Base-by-base conservation (phyloP, 2,113 vertebrate genomes). In the Sturnira hondurensis region DNA sequence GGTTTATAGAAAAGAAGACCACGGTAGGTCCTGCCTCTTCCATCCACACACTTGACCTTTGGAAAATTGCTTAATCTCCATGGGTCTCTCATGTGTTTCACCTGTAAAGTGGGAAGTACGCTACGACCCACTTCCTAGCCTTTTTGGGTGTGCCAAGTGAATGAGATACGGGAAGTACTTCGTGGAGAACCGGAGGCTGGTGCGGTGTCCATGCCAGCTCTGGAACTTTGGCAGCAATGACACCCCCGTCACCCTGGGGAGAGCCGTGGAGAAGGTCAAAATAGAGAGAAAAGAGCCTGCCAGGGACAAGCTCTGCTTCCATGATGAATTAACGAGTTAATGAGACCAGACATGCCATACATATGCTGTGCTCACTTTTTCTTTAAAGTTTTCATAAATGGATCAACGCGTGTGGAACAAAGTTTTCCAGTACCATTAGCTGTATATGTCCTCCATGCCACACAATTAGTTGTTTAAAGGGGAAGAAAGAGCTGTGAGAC, bases 251-350 rank as follows among this genome's bases (percentile, higher is more conserved):
- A 38, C 65, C 19, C 22, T 43, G 16, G 9, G n/a, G 52, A n/a
- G 22, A 76, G 70, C 28, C 33, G 15, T 26, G 10, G 13, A 94
- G 67, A 95, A 67, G 33, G 52, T 84, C 80, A 85, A 73, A 85
- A 43, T 7, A 84, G 81, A 96, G 61, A 68, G 47, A 36, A 38
- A 41, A 67, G 85, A 93, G 65, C 22, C 14, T 56, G 63, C 28
- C 58, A 88, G 88, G 68, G 85, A 95, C 17, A 65, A 83, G 82
- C 20, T 87, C 61, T 63, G 87, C 71, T 71, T 95, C 58, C 20
- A 0, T 47, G 94, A 91, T 89, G 78, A 95, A 93, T 91, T 93
- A 96, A 86, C 6, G 33, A 92, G 84, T 88, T 95, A 94, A 97
- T 78, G 86, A 95, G 89, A 93, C 76, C 88, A 91, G 82, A 94